phyloP scores from a whole-genome alignment of 2,797 vertebrate species.

The Heliangelus exortis region DNA sequence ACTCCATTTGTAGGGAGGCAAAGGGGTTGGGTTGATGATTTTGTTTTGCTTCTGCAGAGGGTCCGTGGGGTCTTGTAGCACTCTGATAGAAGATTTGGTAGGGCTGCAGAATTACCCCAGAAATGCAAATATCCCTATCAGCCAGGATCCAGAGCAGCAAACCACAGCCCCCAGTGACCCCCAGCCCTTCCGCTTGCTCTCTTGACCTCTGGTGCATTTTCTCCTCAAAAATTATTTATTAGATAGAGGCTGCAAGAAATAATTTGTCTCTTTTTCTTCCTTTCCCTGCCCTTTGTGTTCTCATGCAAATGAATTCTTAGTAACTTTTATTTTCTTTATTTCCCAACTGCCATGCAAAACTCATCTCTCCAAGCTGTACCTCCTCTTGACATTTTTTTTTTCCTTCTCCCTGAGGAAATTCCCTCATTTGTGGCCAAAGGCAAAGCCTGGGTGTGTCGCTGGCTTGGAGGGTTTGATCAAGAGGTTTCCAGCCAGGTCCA shows the following conservation, averaged over 20 bases:
- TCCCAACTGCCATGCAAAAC: slow-evolving; percentile 48
- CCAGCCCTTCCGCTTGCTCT: not conserved
- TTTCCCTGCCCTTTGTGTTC: not conserved
- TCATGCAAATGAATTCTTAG: slow-evolving; percentile 30
- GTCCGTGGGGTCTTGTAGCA: slow-evolving; percentile 45
- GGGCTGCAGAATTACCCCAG: not conserved
- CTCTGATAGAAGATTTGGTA: slow-evolving; percentile 46
- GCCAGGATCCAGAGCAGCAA: slow-evolving; percentile 28
- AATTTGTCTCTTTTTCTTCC: not conserved
- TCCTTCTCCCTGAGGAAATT: slow-evolving; percentile 9
- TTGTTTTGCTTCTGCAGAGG: slow-evolving; percentile 30
- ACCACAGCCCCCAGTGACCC: not conserved
- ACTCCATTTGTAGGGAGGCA: slow-evolving; percentile 45
- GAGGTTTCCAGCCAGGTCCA: not conserved
- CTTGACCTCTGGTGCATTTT: slow-evolving; percentile 29
- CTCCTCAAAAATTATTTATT: slow-evolving; percentile 55
- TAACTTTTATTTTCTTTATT: slow-evolving; percentile 56
- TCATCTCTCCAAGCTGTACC: not conserved
- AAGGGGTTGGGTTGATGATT: slow-evolving; percentile 69
- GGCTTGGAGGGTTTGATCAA: not conserved
- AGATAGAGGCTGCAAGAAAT: slow-evolving; percentile 20
- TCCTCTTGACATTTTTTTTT: not conserved
- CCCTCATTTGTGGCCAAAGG: not conserved
- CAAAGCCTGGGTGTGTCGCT: not conserved
- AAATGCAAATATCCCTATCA: slow-evolving; percentile 62